A percentile compares a stretch with the other conserved stretches of the same genome.
Conservation (phyloP, 2,888 invertebrate species). For the Aporophyla lueneburgensis region DNA sequence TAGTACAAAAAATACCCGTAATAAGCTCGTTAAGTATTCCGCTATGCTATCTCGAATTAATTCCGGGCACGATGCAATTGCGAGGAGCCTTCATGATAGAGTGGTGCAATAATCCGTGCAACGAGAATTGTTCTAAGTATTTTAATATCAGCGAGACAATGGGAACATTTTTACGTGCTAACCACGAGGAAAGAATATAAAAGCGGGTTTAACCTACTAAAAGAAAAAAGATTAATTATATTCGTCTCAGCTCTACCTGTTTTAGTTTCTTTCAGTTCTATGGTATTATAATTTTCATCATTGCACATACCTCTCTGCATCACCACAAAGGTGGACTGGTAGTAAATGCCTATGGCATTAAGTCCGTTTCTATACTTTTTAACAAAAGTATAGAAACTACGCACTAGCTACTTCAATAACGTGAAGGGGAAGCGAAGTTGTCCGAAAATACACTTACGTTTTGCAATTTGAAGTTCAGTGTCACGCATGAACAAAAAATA, state of each 20-base stretch:
- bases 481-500: too few species aligned
- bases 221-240: neutral
- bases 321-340: neutral
- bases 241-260: neutral
- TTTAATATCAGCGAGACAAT: slow-evolving; percentile 37
- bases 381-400: too few species aligned
- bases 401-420: too few species aligned
- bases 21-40: slow-evolving; percentile 57
- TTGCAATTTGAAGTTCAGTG: too few species aligned
- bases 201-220: neutral
- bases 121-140: slow-evolving; percentile 30
- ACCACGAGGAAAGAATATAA: neutral
- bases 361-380: too few species aligned
- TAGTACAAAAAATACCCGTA: slow-evolving; percentile 39
- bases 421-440: too few species aligned
- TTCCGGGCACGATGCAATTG: slow-evolving; percentile 63
- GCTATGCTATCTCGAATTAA: slow-evolving; percentile 53
- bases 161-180: slow-evolving; percentile 6
- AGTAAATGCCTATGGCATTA: neutral
- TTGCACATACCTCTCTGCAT: neutral
- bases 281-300: neutral
- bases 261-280: neutral
- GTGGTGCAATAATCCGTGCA: slow-evolving; percentile 45
- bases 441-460: too few species aligned
- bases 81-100: slow-evolving; percentile 41